phyloP scores from a whole-genome alignment of 2,797 vertebrate species.

The Allobates femoralis region DNA sequence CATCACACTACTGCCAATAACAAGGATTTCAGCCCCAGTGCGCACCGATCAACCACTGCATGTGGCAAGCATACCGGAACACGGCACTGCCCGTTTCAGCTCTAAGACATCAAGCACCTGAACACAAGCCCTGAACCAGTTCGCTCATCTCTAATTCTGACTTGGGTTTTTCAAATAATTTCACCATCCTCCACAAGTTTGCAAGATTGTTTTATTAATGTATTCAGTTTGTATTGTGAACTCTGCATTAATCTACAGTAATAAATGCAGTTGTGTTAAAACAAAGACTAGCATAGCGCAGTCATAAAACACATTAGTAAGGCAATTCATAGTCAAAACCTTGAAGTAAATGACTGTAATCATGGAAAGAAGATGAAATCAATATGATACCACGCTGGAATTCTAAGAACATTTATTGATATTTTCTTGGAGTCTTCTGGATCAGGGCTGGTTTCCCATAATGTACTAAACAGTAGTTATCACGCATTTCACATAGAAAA shows the following conservation, averaged over 20 bases:
- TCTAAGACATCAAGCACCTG: too few relatives aligned
- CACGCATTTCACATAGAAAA: conserved; percentile 18
- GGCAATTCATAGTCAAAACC: not conserved
- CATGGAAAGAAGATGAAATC: conserved; percentile 61
- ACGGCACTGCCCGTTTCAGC: too few relatives aligned
- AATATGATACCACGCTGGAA: not conserved
- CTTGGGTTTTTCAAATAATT: too few relatives aligned
- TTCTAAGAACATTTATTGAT: conserved; percentile 30
- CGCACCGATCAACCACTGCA: too few relatives aligned
- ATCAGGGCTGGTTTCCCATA: conserved; percentile 6
- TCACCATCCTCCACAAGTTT: too few relatives aligned
- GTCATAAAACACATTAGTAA: conserved; percentile 6
- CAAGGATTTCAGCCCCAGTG: too few relatives aligned
- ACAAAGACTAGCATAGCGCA: not conserved
- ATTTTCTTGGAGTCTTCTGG: conserved; percentile 21
- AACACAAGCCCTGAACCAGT: too few relatives aligned
- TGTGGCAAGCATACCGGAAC: too few relatives aligned
- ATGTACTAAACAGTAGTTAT: conserved; percentile 34
- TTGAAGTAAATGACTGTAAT: conserved; percentile 34
- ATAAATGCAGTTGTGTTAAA: not conserved
- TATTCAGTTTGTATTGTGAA: not conserved
- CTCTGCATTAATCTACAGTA: not conserved
- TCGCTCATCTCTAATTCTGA: too few relatives aligned
- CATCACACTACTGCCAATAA: too few relatives aligned
- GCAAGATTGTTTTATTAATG: not conserved